phyloP scores from a whole-genome alignment of 2,113 vertebrate genomes.

The Hylia prasina region DNA sequence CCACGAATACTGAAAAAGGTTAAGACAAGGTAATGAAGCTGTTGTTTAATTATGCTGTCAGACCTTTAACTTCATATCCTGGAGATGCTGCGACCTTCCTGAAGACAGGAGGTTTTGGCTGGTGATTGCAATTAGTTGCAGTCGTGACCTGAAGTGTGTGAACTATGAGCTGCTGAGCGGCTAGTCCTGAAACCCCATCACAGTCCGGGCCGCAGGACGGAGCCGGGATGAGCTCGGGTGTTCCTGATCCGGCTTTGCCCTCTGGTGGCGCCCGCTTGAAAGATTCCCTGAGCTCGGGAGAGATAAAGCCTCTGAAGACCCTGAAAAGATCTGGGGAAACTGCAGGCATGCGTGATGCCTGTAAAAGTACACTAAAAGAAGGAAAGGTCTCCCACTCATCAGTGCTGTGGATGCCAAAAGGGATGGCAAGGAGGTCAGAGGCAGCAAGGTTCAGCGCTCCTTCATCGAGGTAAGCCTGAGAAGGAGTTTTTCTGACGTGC shows the following conservation, averaged over 20 bases:
- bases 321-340: not conserved
- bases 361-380: not conserved
- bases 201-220: not conserved
- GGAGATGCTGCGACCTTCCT: not conserved
- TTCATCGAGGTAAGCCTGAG: not conserved
- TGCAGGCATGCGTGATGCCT: not conserved
- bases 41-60: not conserved
- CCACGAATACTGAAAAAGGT: not conserved
- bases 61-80: not conserved
- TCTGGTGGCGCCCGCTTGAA: conserved; percentile 21
- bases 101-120: accelerated
- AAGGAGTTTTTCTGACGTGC: not conserved
- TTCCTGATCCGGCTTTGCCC: conserved; percentile 43
- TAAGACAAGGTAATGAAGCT: not conserved
- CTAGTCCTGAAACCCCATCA: accelerated
- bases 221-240: not conserved
- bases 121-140: not conserved
- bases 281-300: not conserved
- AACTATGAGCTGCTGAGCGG: not conserved
- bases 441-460: not conserved
- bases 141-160: accelerated
- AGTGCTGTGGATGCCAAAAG: not conserved
- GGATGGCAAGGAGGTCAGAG: not conserved
- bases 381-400: not conserved
- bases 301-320: not conserved